Percentiles rank a stretch among this genome's conserved stretches.
Evolutionary conservation across 2,888 invertebrate species (phyloP).

Genomic region (Marronus borbonicus): DNA sequence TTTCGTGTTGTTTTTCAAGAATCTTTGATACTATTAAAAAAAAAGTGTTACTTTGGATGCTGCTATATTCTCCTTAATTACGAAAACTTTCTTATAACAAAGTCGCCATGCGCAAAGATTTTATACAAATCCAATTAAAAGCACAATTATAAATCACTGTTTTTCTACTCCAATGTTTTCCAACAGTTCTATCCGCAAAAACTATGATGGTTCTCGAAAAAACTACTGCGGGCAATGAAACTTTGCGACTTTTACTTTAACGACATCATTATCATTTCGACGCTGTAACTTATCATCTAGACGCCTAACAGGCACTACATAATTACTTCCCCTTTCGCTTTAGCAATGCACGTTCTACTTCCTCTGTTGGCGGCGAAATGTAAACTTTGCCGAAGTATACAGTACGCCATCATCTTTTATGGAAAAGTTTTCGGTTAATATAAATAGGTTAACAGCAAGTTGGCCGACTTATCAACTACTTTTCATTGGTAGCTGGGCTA

Average conservation of each 20-base stretch:
- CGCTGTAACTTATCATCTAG: conserved; percentile 28
- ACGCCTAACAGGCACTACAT: conserved; percentile 39
- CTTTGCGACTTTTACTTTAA: conserved; percentile 34
- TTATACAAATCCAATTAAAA: too few relatives aligned
- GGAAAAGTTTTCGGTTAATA: conserved; percentile 42
- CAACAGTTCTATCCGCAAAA: background rate
- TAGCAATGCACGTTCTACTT: conserved; percentile 29
- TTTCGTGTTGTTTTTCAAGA: too few relatives aligned
- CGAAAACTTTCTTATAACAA: too few relatives aligned
- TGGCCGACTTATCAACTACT: conserved; percentile 51
- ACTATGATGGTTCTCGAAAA: conserved; percentile 6
- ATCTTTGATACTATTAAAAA: too few relatives aligned
- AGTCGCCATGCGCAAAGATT: too few relatives aligned
- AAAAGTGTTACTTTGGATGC: too few relatives aligned
- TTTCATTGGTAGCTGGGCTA: conserved; percentile 54
- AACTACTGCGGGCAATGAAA: conserved; percentile 27
- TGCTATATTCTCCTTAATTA: too few relatives aligned
- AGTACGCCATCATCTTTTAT: conserved; percentile 10
- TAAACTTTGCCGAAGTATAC: conserved; percentile 26
- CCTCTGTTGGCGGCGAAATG: conserved; percentile 22
- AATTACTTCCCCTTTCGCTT: conserved; percentile 35
- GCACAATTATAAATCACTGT: too few relatives aligned
- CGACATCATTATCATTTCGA: conserved; percentile 14
- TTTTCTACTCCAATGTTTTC: background rate
- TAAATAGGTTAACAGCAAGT: conserved; percentile 34